Conservation (phyloP, 2,113 vertebrate species). For the Microcebus tavaratra region DNA sequence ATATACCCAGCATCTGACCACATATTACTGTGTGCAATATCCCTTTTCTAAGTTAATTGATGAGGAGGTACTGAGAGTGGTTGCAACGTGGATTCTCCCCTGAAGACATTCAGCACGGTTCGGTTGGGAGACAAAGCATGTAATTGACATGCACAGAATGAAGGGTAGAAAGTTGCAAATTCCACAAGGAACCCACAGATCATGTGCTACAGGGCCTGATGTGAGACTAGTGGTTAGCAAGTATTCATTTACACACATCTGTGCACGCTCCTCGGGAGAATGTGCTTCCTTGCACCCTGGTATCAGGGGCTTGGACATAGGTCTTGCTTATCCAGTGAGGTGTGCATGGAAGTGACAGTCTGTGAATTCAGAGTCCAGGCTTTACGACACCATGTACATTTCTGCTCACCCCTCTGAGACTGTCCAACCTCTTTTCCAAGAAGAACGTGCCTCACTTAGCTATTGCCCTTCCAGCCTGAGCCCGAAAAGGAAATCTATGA, state of each 20-base stretch:
- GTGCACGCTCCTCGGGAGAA: not conserved
- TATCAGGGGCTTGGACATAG: not conserved
- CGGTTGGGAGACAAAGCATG: not conserved
- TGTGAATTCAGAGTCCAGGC: not conserved
- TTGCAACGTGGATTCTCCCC: not conserved
- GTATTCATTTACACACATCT: accelerated
- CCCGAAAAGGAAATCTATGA: not conserved
- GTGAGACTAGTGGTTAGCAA: not conserved
- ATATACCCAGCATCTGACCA: not conserved
- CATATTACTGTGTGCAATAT: too few relatives aligned
- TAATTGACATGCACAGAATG: not conserved
- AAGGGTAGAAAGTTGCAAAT: not conserved
- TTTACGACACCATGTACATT: not conserved
- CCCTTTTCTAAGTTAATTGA: not conserved
- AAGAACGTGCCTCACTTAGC: not conserved
- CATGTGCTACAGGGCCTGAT: not conserved
- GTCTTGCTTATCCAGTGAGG: not conserved
- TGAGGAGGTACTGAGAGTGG: not conserved
- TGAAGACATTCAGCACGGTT: not conserved
- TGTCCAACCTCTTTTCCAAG: not conserved
- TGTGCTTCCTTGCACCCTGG: too few relatives aligned
- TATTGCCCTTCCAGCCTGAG: not conserved
- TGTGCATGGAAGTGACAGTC: not conserved
- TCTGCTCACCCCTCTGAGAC: not conserved
- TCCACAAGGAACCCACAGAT: not conserved